Base-by-base conservation (phyloP, 2,113 vertebrate genomes). In the Pseudopipra pipra region DNA sequence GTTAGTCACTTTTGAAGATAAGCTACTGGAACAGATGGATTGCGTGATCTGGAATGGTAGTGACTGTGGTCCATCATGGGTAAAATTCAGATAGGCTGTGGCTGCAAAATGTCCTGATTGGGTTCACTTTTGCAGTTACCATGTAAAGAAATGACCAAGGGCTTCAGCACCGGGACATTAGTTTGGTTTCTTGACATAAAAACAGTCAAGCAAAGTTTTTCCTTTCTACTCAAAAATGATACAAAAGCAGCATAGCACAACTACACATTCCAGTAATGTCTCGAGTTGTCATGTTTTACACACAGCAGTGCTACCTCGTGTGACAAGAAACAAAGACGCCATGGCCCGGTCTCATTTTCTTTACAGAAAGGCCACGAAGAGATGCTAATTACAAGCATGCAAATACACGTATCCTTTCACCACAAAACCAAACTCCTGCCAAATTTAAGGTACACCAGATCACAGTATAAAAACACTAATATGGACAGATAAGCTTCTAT, bases 1-100 rank as follows among this genome's bases (percentile, higher is more conserved):
- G 14, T 52, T 65, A 85, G 92, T 93, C 88, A 82, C 52, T 94
- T 74, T 5, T 86, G 56, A 59, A 96, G 93, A 96, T 90, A 95
- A 96, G 79, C 76, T 92, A 74, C 62, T 44, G 61, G 63, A 70
- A 63, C 19, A 89, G 91, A 96, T 44, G 61, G 78, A 96, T 61
- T 88, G 52, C 1, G 39, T 86, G 87, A 78, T 89, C n/a, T 75
- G 68, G 65, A 78, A 90, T 39, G 37, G 72, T 37, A 78, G 78
- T 33, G 33, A 86, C 30, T 2, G 31, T 33, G 44, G 56, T 33
- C 41, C 55, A 81, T 10, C 47, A 30, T 0, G 12, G 23, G 19
- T 81, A 65, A 80, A 78, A 68, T 30, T 89, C 92, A 75, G 59
- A 87, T 37, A 78, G 84, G 33, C 33, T 7, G 3, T 8, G 16